Base-by-base conservation (phyloP, 2,888 invertebrate species). In the Lithophane ornitopus region DNA sequence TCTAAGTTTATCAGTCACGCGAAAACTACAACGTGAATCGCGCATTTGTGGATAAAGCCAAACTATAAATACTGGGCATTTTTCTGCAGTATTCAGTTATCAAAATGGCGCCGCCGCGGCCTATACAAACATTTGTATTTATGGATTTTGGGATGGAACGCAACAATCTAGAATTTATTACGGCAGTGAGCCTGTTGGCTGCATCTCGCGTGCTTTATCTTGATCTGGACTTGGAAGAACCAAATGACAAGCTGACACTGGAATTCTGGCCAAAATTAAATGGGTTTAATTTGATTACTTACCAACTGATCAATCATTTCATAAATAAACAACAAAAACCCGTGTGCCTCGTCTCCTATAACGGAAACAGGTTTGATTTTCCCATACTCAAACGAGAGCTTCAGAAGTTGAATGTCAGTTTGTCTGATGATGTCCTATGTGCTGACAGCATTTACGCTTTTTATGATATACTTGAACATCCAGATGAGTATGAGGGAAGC, bases 81-180 rank as follows among this genome's bases (percentile, higher is more conserved):
- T 26, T 28, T 0, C 28, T 41, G 49, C 12, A 59, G 7, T 49
- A 16, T 26, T 7, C 26, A 58, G 46, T 58, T 0, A 28, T 22
- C 3, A 58, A 70, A 56, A 70, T 70, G 73, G n/a, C 19, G 1
- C 3, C 6, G 41, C 19, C 11, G 26, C 9, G 3, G 19, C 44
- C 74, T 19, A 73, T 73, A 54, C 22, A 73, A 26, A 74, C 74
- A 11, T 73, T 75, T 2, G 16, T 56, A 6, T 71, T 74, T 28
- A 49, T 71, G 8, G 59, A 72, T 28, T 28, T 71, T 9, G 4
- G 1, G 0, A 16, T 39, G 4, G 0, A 34, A 34, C 34, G 1
- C 2, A 26, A 3, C 0, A 26, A 2, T 34, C 8, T n/a, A 34
- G 34, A 34, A 34, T 4, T 34, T 34, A 34, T 34, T 2, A 74